phyloP scores from a whole-genome alignment of 2,113 vertebrate species.

The Oncorhynchus clarkii region DNA sequence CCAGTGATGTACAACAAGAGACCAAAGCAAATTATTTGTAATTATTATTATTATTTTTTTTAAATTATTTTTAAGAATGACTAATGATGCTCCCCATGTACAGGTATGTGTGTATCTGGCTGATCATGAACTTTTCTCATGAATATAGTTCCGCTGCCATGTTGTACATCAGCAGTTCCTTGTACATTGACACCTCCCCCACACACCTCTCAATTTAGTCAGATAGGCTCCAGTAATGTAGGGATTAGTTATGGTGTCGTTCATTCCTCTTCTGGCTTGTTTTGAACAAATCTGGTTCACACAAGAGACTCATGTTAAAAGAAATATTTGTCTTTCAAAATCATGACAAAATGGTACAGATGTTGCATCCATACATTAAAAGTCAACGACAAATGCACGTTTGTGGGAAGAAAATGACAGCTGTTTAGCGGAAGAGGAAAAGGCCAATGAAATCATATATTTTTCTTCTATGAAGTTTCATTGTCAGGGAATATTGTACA shows the following conservation, averaged over 20 bases:
- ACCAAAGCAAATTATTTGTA: too few relatives aligned
- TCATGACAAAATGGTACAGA: slow-evolving; percentile 30
- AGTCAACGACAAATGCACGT: slow-evolving; percentile 25
- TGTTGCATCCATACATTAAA: slow-evolving; percentile 34
- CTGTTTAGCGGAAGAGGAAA: slow-evolving; percentile 3
- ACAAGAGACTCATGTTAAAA: slow-evolving; percentile 58
- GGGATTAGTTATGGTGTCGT: neutral
- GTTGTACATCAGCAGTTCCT: neutral
- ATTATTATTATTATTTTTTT: too few relatives aligned
- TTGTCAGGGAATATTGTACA: neutral
- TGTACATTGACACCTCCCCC: neutral
- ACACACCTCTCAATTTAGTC: neutral
- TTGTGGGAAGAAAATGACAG: slow-evolving; percentile 20
- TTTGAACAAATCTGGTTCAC: slow-evolving; percentile 46
- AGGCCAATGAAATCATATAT: neutral
- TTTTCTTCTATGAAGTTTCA: slow-evolving; percentile 1
- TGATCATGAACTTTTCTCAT: neutral
- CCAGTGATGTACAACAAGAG: slow-evolving; percentile 38
- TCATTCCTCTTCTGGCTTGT: slow-evolving; percentile 7
- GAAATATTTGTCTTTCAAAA: slow-evolving; percentile 20
- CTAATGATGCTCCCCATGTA: neutral
- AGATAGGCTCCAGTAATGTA: neutral
- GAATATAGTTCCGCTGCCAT: neutral
- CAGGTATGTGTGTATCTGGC: neutral
- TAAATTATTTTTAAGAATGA: neutral